Conservation (phyloP, 2,888 invertebrate species). For the Harmothoe impar region DNA sequence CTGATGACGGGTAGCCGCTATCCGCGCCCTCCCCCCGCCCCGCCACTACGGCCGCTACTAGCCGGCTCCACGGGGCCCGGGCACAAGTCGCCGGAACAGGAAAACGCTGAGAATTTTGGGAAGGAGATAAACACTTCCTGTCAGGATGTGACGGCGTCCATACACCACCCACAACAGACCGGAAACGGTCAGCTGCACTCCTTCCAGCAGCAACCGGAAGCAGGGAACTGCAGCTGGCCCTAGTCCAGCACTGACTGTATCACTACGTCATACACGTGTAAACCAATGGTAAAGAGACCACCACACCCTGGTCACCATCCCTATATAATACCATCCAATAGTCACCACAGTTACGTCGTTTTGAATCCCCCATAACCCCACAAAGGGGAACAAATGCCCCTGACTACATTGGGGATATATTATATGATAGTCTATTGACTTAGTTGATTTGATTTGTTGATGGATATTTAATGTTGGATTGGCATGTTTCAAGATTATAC, state of each 20-base stretch:
- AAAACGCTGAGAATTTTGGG: slow-evolving; percentile 68
- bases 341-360: no score
- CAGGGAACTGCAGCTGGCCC: slow-evolving; percentile 63
- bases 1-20: background rate
- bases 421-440: no score
- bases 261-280: no score
- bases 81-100: slow-evolving; percentile 68
- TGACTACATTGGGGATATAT: no score
- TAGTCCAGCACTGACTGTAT: background rate
- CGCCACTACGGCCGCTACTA: background rate
- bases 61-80: slow-evolving; percentile 40
- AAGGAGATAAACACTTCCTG: slow-evolving; percentile 68
- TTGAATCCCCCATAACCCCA: no score
- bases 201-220: slow-evolving; percentile 12
- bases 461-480: no score
- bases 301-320: no score
- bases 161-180: background rate
- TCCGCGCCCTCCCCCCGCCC: background rate
- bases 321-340: no score
- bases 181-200: slow-evolving; percentile 13
- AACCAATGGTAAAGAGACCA: no score
- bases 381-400: no score
- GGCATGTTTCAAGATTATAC: no score
- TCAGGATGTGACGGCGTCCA: slow-evolving; percentile 66
- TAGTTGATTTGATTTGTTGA: no score